These are phyloP conservation scores for Esperia sulphurella DNA, from an alignment of 2,888 invertebrate genomes.

Conservation along the genomic window DNA sequence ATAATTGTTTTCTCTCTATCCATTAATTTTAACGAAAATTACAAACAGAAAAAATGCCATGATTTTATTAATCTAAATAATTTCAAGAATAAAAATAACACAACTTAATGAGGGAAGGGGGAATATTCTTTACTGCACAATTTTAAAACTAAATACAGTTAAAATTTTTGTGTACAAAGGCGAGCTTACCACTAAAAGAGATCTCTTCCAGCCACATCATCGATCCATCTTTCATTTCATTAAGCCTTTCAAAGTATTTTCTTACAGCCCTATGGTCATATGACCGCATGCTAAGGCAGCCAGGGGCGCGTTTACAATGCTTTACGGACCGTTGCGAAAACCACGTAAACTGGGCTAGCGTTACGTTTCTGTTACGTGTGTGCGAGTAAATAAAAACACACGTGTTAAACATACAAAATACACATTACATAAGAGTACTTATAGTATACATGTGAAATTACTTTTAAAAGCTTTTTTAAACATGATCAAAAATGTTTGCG, in stretches of 20 bases:
- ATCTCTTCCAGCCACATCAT: too few species aligned
- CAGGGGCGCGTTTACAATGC: constrained; percentile 33
- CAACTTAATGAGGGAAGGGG: too few species aligned
- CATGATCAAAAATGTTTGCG: too few species aligned
- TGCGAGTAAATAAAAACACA: constrained; percentile 8
- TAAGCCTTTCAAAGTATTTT: neutral
- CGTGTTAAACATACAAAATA: constrained; percentile 3
- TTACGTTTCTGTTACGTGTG: constrained; percentile 22
- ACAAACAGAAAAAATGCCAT: too few species aligned
- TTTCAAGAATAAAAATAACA: too few species aligned
- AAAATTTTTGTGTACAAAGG: too few species aligned
- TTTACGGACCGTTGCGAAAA: constrained; percentile 45
- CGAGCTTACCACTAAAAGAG: too few species aligned
- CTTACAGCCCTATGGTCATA: constrained; percentile 10
- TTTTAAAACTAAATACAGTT: too few species aligned
- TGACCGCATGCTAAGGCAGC: constrained; percentile 3
- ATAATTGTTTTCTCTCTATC: too few species aligned
- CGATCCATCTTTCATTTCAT: neutral
- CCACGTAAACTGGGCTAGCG: constrained; percentile 31
- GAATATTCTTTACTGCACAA: too few species aligned
- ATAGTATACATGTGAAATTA: constrained; percentile 11
- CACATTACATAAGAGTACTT: constrained; percentile 43
- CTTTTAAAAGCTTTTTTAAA: neutral
- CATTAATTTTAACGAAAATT: too few species aligned
- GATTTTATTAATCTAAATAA: too few species aligned